These are phyloP conservation scores for Telenomus remus DNA, from an alignment of 1,140 invertebrate genomes.

Conservation along the genomic window DNA sequence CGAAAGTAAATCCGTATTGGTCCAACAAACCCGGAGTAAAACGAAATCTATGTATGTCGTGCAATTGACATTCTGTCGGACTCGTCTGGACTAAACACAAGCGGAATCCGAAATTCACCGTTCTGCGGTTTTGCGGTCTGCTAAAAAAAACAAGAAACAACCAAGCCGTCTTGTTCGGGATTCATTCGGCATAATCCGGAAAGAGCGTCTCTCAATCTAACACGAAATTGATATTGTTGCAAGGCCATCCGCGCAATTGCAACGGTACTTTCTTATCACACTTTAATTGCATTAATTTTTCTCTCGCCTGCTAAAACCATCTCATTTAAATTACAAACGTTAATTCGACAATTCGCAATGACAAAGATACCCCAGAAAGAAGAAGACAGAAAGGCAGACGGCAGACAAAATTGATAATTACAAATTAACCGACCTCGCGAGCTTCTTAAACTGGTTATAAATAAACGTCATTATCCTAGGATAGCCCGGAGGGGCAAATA, in stretches of 20 bases:
- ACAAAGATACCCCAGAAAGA: too few species aligned
- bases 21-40: slow-evolving; percentile 53
- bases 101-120: slow-evolving; percentile 63
- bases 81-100: slow-evolving; percentile 51
- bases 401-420: neutral
- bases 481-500: neutral
- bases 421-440: too few species aligned
- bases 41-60: slow-evolving; percentile 48
- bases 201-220: slow-evolving; percentile 8
- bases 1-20: slow-evolving; percentile 39
- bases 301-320: neutral
- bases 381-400: too few species aligned
- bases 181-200: slow-evolving; percentile 33
- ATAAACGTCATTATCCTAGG: too few species aligned
- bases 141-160: slow-evolving; percentile 42
- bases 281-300: slow-evolving; percentile 3
- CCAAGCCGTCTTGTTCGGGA: slow-evolving; percentile 15
- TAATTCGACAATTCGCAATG: neutral
- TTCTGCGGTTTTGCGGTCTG: slow-evolving; percentile 39
- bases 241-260: slow-evolving; percentile 14
- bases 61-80: slow-evolving; percentile 63
- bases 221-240: slow-evolving; percentile 34
- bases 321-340: slow-evolving; percentile 1
- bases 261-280: slow-evolving; percentile 1
- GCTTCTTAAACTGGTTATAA: too few species aligned